Base-by-base conservation (phyloP, 2,888 invertebrate species). In the Lepidocyrtinus sp. region DNA sequence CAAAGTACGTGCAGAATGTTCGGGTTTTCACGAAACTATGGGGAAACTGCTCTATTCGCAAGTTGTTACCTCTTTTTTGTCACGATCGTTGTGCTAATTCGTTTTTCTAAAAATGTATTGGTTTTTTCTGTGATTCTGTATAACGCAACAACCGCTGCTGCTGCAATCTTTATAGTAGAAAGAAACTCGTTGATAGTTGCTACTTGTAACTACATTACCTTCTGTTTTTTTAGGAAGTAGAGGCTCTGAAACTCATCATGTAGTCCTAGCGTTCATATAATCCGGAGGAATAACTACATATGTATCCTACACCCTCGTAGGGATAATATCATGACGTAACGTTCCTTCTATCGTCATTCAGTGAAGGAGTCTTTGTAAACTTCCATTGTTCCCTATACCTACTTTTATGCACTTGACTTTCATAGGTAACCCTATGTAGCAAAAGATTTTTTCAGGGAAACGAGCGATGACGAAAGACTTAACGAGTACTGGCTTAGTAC, bases 121-220 rank as follows among this genome's bases (percentile, higher is more conserved):
- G 25, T 26, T 55, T 46, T 17, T 64, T 27, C 24, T 15, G 5
- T 50, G 19, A 70, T 59, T 70, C 24, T 17, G n/a, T 21, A 67
- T 21, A 67, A n/a, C 7, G 22, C 3, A 22, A 72, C 36, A 73
- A 55, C 50, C 17, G 50, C 50, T 17, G 2, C 50, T 22, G 45
- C 55, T 75, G 67, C 59, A 67, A 75, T 68, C 61, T 61, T 68
- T n/a, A n/a, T n/a, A n/a, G n/a, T n/a, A n/a, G 62, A 65, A 55
- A 71, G 67, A 36, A 68, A 62, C 24, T 67, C 36, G 65, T 24
- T 64, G 24, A 67, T 61, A 64, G 65, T 64, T 50, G 46, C 65
- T 64, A 67, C 46, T 50, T 65, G 55, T 63, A 75, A 59, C 75
- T 69, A 62, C 68, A 75, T 22, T 62, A 69, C 68, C 68, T 75